Conservation (phyloP, 2,113 vertebrate species). For the Danionella cerebrum region DNA sequence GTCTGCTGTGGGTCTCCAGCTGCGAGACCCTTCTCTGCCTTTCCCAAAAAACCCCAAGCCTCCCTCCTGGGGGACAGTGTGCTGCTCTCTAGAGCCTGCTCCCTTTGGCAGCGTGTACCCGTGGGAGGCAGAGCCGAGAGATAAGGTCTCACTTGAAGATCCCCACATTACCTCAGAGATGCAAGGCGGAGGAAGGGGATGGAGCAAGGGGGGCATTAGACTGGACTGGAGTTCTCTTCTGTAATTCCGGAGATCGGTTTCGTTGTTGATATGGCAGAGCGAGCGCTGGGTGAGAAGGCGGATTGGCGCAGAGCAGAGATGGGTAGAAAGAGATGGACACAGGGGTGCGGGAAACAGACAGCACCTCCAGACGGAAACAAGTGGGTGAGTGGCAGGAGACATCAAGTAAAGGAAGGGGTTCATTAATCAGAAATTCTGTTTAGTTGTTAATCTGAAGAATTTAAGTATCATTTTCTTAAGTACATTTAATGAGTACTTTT, state of each 20-base stretch:
- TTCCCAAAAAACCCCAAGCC: no score
- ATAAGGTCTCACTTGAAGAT: constrained; percentile 37
- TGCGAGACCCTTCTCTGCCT: constrained; percentile 21
- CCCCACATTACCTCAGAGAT: constrained; percentile 43
- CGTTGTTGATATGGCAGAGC: constrained; percentile 46
- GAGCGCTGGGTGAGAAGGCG: constrained; percentile 45
- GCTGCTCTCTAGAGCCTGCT: constrained; percentile 33
- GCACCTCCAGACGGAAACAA: constrained; percentile 41
- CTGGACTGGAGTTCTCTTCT: not conserved
- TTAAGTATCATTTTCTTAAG: no score
- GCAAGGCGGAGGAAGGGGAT: constrained; percentile 34
- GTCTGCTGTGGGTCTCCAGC: constrained; percentile 36
- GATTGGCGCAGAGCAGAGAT: constrained; percentile 26
- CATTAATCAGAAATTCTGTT: no score
- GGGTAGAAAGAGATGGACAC: constrained; percentile 39
- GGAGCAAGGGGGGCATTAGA: constrained; percentile 11
- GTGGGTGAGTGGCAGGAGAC: constrained; percentile 68
- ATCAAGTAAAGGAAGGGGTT: not conserved
- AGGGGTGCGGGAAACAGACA: constrained; percentile 29
- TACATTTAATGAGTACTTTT: no score
- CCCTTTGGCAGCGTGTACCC: constrained; percentile 35
- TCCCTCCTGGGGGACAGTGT: constrained; percentile 32
- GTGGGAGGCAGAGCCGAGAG: constrained; percentile 39
- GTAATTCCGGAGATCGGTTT: not conserved
- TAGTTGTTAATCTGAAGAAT: no score